These are phyloP conservation scores for Rhabdomys dilectus DNA, from an alignment of 2,113 vertebrate species.

Conservation along the genomic window DNA sequence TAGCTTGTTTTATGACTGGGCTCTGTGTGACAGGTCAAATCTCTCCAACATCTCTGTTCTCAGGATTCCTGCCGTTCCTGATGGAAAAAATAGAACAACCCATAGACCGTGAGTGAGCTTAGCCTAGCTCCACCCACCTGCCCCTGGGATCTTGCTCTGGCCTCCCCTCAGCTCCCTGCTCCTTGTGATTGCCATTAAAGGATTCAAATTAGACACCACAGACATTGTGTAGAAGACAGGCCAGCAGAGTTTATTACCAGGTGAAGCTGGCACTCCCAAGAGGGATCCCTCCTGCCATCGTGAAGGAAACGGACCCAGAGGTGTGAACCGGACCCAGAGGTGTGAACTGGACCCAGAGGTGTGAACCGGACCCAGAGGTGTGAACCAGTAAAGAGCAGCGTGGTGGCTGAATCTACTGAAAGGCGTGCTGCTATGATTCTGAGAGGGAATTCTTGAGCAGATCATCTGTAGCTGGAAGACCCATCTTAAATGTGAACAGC, in stretches of 20 bases:
- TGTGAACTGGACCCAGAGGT: too few species aligned
- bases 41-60: not conserved
- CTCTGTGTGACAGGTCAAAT: not conserved
- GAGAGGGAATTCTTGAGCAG: not conserved
- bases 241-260: too few species aligned
- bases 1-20: not conserved
- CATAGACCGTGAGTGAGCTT: rapidly evolving
- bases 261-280: not conserved
- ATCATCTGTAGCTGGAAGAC: not conserved
- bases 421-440: too few species aligned
- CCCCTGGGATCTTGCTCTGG: too few species aligned
- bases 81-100: not conserved
- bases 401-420: not conserved
- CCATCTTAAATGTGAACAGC: not conserved
- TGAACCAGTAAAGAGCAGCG: not conserved
- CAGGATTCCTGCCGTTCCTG: not conserved
- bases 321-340: too few species aligned
- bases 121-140: not conserved
- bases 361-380: not conserved
- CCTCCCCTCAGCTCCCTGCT: not conserved
- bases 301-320: not conserved
- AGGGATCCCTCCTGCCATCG: not conserved
- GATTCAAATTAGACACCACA: not conserved
- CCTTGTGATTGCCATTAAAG: not conserved
- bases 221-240: not conserved